Evolutionary conservation across 2,113 vertebrate species (phyloP).

Genomic region (Passer montanus): DNA sequence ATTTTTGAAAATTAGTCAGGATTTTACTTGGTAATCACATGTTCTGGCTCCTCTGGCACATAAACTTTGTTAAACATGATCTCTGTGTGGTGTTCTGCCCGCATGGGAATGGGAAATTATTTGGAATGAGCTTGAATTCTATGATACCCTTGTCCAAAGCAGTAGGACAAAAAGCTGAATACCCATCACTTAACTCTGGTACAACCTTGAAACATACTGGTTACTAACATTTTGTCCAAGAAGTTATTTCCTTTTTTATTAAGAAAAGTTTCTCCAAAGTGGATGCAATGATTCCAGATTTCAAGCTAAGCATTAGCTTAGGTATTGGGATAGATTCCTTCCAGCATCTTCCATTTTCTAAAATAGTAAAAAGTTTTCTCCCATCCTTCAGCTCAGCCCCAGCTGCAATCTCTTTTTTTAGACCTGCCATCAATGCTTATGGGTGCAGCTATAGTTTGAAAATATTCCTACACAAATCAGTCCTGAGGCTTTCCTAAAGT

Average conservation of each 20-base stretch:
- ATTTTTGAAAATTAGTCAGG: background rate
- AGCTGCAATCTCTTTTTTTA: slow-evolving; percentile 2
- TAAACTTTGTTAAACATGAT: background rate
- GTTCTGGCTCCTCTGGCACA: background rate
- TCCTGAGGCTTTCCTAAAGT: background rate
- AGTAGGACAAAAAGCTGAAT: background rate
- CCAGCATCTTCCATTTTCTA: background rate
- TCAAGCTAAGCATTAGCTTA: background rate
- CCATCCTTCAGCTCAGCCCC: background rate
- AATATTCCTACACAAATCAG: background rate
- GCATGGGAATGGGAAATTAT: background rate
- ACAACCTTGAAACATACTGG: background rate
- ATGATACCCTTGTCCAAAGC: background rate
- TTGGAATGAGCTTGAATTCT: background rate
- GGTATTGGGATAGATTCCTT: background rate
- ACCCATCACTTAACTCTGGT: background rate
- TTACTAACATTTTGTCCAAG: background rate
- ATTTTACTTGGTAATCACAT: background rate
- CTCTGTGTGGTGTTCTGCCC: background rate
- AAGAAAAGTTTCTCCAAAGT: background rate
- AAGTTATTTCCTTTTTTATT: background rate
- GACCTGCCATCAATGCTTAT: background rate
- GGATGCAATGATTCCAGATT: background rate
- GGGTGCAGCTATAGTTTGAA: background rate
- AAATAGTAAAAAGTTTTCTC: background rate